phyloP scores from a whole-genome alignment of 23 tunicate species.

The Oikopleura dioica region DNA sequence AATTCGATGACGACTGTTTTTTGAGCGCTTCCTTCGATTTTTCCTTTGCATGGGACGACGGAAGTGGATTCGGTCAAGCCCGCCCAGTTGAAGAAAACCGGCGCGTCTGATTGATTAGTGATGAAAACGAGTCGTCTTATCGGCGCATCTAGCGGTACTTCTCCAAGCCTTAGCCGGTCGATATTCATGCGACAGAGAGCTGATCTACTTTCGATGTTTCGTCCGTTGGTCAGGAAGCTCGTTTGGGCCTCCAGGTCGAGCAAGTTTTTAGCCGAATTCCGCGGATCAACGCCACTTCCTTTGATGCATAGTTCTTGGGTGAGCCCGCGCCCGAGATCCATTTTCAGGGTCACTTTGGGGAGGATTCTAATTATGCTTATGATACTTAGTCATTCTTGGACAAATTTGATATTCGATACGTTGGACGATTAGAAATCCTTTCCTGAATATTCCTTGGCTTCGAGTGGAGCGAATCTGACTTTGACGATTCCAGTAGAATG shows the following conservation, averaged over 20 bases:
- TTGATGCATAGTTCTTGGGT: background rate
- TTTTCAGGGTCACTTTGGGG: background rate
- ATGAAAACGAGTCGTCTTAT: background rate
- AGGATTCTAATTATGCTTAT: too few species aligned
- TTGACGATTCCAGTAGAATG: background rate
- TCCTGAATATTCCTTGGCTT: background rate
- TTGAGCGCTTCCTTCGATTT: background rate
- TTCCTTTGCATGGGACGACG: background rate
- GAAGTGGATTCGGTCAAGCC: background rate
- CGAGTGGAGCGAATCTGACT: background rate
- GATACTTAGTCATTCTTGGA: too few species aligned
- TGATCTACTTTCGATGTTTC: too few species aligned
- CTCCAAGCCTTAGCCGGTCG: background rate
- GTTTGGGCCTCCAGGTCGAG: background rate
- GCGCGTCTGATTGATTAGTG: background rate
- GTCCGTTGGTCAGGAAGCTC: background rate
- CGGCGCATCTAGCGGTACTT: background rate
- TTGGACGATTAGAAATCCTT: too few species aligned
- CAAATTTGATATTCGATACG: too few species aligned
- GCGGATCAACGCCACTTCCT: background rate
- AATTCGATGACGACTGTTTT: background rate
- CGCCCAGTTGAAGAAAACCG: background rate
- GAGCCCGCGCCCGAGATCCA: background rate
- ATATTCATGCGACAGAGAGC: too few species aligned
- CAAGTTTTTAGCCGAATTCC: background rate